These are phyloP conservation scores for Tilapia sparmanii DNA, from an alignment of 2,113 vertebrate species.

Conservation along the genomic window DNA sequence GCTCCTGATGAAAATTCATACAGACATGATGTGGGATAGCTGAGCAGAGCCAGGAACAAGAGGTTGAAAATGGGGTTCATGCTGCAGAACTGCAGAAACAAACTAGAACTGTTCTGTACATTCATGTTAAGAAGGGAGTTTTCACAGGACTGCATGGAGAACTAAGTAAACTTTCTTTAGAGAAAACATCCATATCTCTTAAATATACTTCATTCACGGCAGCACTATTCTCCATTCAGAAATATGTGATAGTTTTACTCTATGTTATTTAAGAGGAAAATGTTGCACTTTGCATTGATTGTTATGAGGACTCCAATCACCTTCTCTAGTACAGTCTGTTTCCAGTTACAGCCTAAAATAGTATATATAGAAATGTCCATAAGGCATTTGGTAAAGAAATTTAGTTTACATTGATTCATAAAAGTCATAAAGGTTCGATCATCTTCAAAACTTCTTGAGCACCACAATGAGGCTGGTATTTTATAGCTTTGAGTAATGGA, in stretches of 20 bases:
- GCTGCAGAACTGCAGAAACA: not conserved
- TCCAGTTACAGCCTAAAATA: not conserved
- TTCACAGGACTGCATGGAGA: not conserved
- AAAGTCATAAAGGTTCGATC: not conserved
- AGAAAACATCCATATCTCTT: not conserved
- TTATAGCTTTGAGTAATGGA: not conserved
- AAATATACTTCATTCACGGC: not conserved
- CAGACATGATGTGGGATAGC: conserved; percentile 21
- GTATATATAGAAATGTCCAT: too few species aligned
- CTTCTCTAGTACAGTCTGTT: not conserved
- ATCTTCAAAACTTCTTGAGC: not conserved
- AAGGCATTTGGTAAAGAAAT: not conserved
- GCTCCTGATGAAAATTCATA: conserved; percentile 44
- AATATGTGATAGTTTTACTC: not conserved
- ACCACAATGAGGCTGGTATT: not conserved
- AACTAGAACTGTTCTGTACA: not conserved
- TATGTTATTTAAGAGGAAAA: not conserved
- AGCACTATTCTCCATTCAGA: not conserved
- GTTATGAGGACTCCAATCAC: not conserved
- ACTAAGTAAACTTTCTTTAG: not conserved
- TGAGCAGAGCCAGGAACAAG: conserved; percentile 9
- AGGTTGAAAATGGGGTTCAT: not conserved
- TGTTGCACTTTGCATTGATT: not conserved
- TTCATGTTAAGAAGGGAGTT: not conserved
- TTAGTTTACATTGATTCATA: not conserved